Conservation (phyloP, 2,888 invertebrate species). For the Miltochrista miniata region DNA sequence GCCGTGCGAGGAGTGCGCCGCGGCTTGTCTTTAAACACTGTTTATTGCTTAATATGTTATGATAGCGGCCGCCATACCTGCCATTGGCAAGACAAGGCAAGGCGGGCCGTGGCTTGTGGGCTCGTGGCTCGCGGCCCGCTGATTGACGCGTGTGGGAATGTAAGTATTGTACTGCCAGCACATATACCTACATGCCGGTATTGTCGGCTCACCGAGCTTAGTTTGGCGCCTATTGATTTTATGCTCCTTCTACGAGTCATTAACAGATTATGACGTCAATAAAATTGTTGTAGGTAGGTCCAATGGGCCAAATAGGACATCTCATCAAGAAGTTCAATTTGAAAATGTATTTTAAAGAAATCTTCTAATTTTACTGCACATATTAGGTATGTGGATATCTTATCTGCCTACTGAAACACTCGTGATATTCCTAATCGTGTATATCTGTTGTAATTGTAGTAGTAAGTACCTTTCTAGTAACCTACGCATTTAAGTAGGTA, state of each 20-base stretch:
- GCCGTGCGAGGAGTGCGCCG: conserved; percentile 43
- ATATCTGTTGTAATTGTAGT: no score
- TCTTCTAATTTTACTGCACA: no score
- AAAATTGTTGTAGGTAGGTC: background rate
- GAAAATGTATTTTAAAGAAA: no score
- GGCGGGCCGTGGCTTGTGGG: conserved; percentile 21
- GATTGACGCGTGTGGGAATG: conserved; percentile 48
- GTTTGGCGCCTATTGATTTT: conserved; percentile 33
- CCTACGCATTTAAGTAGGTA: no score
- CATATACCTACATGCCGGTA: background rate
- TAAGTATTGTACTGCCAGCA: conserved; percentile 25
- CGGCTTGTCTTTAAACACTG: conserved; percentile 67
- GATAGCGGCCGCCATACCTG: conserved; percentile 52
- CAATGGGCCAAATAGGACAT: background rate
- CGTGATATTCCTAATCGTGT: no score
- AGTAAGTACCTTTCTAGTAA: no score
- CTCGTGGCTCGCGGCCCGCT: conserved; percentile 19
- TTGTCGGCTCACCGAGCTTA: conserved; percentile 8
- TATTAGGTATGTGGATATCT: no score
- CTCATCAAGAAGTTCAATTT: background rate
- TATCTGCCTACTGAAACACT: no score
- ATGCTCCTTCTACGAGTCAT: conserved; percentile 27
- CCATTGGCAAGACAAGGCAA: conserved; percentile 33
- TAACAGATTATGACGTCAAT: conserved; percentile 26
- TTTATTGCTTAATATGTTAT: conserved; percentile 78